These are phyloP conservation scores for Oligia strigilis DNA, from an alignment of 2,888 invertebrate genomes.

Conservation along the genomic window DNA sequence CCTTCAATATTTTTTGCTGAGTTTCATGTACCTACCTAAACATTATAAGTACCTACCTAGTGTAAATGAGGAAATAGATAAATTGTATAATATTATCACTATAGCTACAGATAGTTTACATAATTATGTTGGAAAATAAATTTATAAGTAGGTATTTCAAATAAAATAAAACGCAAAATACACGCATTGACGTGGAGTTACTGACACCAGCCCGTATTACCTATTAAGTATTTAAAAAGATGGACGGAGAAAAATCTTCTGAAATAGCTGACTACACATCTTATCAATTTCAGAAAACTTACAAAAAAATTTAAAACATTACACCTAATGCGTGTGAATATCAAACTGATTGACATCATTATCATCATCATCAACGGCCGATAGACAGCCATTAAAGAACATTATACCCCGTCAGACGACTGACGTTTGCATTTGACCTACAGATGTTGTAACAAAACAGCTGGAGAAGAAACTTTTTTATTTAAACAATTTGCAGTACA, in stretches of 20 bases:
- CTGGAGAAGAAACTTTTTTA: not conserved
- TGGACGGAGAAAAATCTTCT: not conserved
- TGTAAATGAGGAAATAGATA: constrained; percentile 22
- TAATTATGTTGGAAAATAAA: not conserved
- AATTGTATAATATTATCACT: not conserved
- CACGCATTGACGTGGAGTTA: too few species aligned
- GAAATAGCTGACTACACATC: too few species aligned
- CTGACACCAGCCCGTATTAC: too few species aligned
- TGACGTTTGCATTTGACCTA: constrained; percentile 25
- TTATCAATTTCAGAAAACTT: not conserved
- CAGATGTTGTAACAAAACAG: not conserved
- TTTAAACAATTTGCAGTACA: not conserved
- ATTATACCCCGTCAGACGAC: not conserved
- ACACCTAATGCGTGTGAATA: constrained; percentile 32
- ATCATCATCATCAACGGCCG: constrained; percentile 36
- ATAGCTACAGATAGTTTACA: not conserved
- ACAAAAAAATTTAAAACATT: constrained; percentile 2
- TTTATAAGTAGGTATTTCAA: too few species aligned
- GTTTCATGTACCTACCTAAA: not conserved
- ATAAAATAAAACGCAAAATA: too few species aligned
- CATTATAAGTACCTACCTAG: not conserved
- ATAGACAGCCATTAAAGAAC: constrained; percentile 22
- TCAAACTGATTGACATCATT: constrained; percentile 26
- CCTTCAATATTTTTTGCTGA: constrained; percentile 11
- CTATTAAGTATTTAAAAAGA: not conserved